Conservation (phyloP, 2,888 invertebrate species). For the Tachina lurida region DNA sequence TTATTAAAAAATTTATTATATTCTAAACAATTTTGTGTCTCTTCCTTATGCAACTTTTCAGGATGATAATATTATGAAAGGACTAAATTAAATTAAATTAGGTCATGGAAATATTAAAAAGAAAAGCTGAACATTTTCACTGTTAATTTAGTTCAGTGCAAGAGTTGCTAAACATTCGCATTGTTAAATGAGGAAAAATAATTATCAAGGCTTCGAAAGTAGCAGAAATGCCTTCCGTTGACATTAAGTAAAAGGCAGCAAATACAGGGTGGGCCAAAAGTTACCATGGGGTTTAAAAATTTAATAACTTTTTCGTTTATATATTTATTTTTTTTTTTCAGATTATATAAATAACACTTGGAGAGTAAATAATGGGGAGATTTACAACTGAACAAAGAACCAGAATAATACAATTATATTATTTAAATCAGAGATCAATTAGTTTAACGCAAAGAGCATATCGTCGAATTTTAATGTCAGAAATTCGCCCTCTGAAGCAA, state of each 20-base stretch:
- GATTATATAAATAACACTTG: too few species aligned
- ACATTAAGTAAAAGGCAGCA: background rate
- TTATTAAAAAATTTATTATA: background rate
- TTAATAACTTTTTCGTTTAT: too few species aligned
- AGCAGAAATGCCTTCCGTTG: background rate
- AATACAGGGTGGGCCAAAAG: too few species aligned
- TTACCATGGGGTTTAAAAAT: too few species aligned
- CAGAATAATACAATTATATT: too few species aligned
- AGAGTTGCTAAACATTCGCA: background rate
- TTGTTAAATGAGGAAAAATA: background rate
- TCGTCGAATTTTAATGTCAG: too few species aligned
- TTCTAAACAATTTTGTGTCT: background rate
- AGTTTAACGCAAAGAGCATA: too few species aligned
- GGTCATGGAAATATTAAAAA: background rate
- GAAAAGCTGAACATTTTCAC: background rate
- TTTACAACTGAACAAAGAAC: too few species aligned
- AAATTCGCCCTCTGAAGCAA: too few species aligned
- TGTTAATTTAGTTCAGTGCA: background rate
- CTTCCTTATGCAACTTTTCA: background rate
- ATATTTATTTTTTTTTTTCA: too few species aligned
- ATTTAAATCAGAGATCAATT: too few species aligned
- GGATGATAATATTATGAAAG: background rate
- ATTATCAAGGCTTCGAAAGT: background rate
- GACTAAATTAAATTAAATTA: background rate
- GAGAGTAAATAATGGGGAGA: too few species aligned